A percentile compares a stretch with the other conserved stretches of the same genome.
phyloP scores from a whole-genome alignment of 2,113 vertebrate genomes.

The Myrmecophaga tridactyla region DNA sequence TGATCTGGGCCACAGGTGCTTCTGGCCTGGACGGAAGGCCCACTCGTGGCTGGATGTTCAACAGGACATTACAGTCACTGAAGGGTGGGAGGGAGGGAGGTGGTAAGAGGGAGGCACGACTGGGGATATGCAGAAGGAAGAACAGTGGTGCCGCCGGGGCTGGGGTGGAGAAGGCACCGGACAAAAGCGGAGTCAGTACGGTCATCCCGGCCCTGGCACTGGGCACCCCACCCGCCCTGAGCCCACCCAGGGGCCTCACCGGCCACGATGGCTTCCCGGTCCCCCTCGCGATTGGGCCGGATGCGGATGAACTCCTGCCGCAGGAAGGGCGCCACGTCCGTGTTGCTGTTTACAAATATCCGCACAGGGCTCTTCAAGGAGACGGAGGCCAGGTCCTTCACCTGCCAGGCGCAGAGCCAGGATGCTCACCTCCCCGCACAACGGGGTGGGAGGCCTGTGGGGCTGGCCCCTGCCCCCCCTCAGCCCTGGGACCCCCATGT shows the following conservation, averaged over 20 bases:
- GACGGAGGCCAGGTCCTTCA: conserved; percentile 96
- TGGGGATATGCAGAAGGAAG: rapidly evolving
- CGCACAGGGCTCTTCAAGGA: conserved; percentile 93
- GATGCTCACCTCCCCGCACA: not conserved
- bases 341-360: conserved; percentile 99
- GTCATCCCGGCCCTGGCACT: not conserved
- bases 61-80: not conserved
- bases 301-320: conserved; percentile 96
- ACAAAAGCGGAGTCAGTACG: not conserved
- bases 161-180: not conserved
- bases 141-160: rapidly evolving
- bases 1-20: rapidly evolving
- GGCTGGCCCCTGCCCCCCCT: no score
- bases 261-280: conserved; percentile 94
- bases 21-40: not conserved
- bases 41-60: not conserved
- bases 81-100: not conserved
- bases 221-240: not conserved
- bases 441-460: not conserved
- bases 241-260: conserved; percentile 80
- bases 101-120: not conserved
- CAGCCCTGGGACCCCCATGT: no score
- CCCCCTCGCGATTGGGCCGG: conserved; percentile 92
- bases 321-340: conserved; percentile 96
- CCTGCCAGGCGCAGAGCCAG: conserved; percentile 81